Evolutionary conservation across 2,888 invertebrate species (phyloP), one percentile per base, ranked within the genome.

Genomic region (Ligdia adustata): DNA sequence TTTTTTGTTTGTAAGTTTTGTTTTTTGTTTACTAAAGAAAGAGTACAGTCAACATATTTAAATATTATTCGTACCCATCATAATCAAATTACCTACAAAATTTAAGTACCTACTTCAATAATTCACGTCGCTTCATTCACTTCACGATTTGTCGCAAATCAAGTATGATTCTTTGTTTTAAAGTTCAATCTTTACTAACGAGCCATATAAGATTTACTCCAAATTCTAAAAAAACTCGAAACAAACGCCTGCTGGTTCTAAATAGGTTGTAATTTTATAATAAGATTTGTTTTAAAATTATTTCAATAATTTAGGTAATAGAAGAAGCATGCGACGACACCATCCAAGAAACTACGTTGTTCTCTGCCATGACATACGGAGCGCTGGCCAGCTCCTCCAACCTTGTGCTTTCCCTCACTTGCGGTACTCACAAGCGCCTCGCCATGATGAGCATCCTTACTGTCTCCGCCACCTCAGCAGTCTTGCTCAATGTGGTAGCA

Each of bases 351-450:
- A 84, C 85, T 1, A 90, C 90, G 0, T 72, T 90, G 0, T 70
- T 89, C 44, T 87, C 90, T 1, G 88, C 90, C 0, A 86, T 90
- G 78, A 70, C 75, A 0, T 87, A 90, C 49, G 90, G 88, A 0
- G 87, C 87, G 0, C 55, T 90, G 1, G 86, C 84, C n/a, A 81
- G 79, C 54, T 75, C 69, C 9, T 68, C 75, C 4, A 89, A 87
- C 62, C 59, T 90, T 34, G 75, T 89, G 0, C 75, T 90, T 0
- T 90, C 90, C 0, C 65, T 89, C 1, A 85, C 86, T 1, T 85
- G 87, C 22, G 86, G 87, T 0, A 68, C 66, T n/a, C 70, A 72
- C 35, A 90, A 90, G 58, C 66, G 85, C n/a, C 33, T 74, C 1
- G 88, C 85, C 1, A 86, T 90, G 82, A 79, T 89, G 52, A 62